Base-by-base conservation (phyloP, 1,140 invertebrate genomes). In the Magallana gigas region DNA sequence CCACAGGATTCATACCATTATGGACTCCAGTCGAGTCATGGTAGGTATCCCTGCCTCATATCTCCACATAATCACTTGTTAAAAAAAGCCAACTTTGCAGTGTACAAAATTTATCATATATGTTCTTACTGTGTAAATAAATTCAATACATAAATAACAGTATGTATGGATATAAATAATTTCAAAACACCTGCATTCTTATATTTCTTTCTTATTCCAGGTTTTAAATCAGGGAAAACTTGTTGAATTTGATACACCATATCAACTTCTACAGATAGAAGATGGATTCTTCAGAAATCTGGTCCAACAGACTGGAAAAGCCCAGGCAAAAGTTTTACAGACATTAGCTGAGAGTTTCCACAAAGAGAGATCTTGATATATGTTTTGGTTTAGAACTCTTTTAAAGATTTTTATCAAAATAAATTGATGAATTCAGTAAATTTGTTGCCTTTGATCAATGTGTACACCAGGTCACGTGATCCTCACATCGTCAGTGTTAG, bases 191-290 rank as follows among this genome's bases (percentile, higher is more conserved):
- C 36, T 48, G 36, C 36, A 48, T 48, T 48, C 36, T 5, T 48
- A 4, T 48, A 48, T 48, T n/a, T 18, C 18, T 29, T 11, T 76
- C 11, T 71, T 57, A 57, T 83, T 89, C 16, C 85, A 93, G 93
- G 93, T 93, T 12, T 86, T 93, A 23, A 87, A 90, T 80, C 85
- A 92, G 23, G 92, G 93, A 36, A 81, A 90, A 36, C 84, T 93
- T 0, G 85, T 90, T 11, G 97, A 97, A 94, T 97, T 97, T 92
- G 97, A 96, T 82, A 95, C 96, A 86, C 97, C 97, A 0, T 95
- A 96, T 92, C 94, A 95, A 64, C 94, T 97, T 29, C 93, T 97
- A 12, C 95, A 95, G 11, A 95, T 96, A 48, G 83, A 92, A 23
- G 90, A 93, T 56, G 94, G 95, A 18, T 81, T 93, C 81, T 95